Evolutionary conservation across 2,113 vertebrate species (phyloP).

Genomic region (Aplodontia rufa): DNA sequence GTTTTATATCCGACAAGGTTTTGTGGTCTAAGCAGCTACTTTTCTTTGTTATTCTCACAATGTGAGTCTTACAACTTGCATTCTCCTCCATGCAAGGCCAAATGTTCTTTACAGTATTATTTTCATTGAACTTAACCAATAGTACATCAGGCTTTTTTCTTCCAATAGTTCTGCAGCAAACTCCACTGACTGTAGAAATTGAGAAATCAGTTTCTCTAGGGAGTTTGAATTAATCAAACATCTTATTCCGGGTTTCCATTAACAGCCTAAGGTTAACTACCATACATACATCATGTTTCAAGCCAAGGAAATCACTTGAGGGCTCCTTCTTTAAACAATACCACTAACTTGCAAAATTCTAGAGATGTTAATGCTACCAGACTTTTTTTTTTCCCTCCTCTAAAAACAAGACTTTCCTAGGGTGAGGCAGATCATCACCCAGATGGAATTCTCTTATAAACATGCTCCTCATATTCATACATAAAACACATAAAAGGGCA

Average conservation of each 20-base stretch:
- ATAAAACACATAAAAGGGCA: not conserved
- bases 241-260: slow-evolving; percentile 53
- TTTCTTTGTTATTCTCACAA: slow-evolving; percentile 60
- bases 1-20: slow-evolving; percentile 50
- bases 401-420: slow-evolving; percentile 41
- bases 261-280: slow-evolving; percentile 50
- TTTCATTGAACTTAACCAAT: not conserved
- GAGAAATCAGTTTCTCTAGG: slow-evolving; percentile 40
- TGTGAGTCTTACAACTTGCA: not conserved
- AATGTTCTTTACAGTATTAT: not conserved
- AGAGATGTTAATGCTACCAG: not conserved
- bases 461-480: slow-evolving; percentile 18
- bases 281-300: not conserved
- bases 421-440: not conserved
- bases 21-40: slow-evolving; percentile 44
- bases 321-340: slow-evolving; percentile 19
- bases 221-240: slow-evolving; percentile 58
- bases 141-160: not conserved
- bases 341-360: not conserved
- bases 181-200: not conserved
- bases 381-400: not conserved
- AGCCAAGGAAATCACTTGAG: slow-evolving; percentile 34
- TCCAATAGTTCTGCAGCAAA: slow-evolving; percentile 24
- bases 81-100: not conserved
- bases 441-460: slow-evolving; percentile 19